phyloP scores from a whole-genome alignment of 2,888 invertebrate species.

The Philonicus albiceps region DNA sequence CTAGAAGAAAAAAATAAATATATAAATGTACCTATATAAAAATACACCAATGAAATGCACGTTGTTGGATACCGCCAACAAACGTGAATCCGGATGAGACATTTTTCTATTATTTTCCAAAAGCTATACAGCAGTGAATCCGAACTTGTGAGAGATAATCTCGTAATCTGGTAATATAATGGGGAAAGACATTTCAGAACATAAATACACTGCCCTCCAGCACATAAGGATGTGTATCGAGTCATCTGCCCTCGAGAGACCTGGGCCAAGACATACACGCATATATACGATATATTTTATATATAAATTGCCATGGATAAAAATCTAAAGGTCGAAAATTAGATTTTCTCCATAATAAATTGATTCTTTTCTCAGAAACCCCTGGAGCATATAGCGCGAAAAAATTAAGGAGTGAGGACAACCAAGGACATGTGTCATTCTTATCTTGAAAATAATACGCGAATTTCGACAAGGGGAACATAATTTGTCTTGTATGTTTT shows the following conservation, averaged over 20 bases:
- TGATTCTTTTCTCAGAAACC: slow-evolving; percentile 1
- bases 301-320: slow-evolving; percentile 5
- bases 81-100: background rate
- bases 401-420: background rate
- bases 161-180: slow-evolving; percentile 31
- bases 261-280: background rate
- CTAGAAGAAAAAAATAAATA: background rate
- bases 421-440: background rate
- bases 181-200: background rate
- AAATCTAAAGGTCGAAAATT: slow-evolving; percentile 21
- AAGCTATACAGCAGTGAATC: background rate
- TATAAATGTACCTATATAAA: too few species aligned
- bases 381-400: background rate
- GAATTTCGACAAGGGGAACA: background rate
- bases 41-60: background rate
- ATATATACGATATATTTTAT: background rate
- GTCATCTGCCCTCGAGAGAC: background rate
- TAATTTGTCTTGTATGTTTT: background rate
- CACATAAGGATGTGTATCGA: background rate
- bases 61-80: background rate
- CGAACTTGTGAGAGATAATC: slow-evolving; percentile 21
- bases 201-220: background rate
- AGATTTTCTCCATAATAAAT: slow-evolving; percentile 8
- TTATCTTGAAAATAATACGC: background rate
- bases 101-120: slow-evolving; percentile 21